Conservation (phyloP, 2,888 invertebrate species). For the Vannuccia rotundouncinata region DNA sequence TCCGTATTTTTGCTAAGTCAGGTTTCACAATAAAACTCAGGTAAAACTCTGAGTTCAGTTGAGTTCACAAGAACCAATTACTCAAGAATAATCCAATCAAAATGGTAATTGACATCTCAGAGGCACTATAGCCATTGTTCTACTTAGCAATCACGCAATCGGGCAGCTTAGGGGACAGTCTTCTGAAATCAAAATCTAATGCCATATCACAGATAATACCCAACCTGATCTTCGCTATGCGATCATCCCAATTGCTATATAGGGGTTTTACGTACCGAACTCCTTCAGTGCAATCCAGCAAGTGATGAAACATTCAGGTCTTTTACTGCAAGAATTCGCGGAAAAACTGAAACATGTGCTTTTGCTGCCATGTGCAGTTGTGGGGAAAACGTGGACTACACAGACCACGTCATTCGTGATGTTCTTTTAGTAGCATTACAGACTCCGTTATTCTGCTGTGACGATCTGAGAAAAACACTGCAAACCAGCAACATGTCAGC, state of each 20-base stretch:
- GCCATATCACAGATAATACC: background rate
- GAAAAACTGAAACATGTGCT: constrained; percentile 12
- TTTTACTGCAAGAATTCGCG: background rate
- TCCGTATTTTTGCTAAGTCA: too few relatives aligned
- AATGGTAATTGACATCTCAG: background rate
- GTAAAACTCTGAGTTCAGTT: too few relatives aligned
- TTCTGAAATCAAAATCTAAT: background rate
- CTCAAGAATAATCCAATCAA: too few relatives aligned
- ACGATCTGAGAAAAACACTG: too few relatives aligned
- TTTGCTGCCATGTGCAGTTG: constrained; percentile 9
- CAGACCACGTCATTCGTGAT: background rate
- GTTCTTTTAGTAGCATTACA: background rate
- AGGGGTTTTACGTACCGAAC: background rate
- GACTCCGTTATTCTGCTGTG: background rate
- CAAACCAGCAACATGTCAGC: too few relatives aligned
- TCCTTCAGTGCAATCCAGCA: background rate
- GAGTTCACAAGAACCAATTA: too few relatives aligned
- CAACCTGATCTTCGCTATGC: background rate
- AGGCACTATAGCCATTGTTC: background rate
- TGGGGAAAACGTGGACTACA: background rate
- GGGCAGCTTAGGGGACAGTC: background rate
- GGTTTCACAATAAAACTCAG: too few relatives aligned
- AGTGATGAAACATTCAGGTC: background rate
- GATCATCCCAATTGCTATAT: constrained; percentile 19
- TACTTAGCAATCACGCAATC: constrained; percentile 1